These are phyloP conservation scores for Ondatra zibethicus DNA, from an alignment of 2,113 vertebrate species.

Conservation along the genomic window DNA sequence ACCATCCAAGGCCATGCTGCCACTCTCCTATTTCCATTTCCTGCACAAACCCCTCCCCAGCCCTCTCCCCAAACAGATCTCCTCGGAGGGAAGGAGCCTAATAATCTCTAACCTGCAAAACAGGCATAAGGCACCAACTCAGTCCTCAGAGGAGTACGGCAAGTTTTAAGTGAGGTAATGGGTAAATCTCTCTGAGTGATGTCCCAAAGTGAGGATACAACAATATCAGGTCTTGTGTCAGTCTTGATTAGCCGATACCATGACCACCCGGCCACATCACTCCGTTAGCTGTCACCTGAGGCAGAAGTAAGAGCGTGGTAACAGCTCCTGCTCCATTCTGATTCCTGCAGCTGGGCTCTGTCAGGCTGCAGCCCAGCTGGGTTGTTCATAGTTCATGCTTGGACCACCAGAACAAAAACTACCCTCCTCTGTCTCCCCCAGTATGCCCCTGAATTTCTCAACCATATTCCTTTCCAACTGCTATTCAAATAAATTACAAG, in stretches of 20 bases:
- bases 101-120: neutral
- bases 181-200: neutral
- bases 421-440: neutral
- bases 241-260: neutral
- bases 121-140: neutral
- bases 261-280: rapidly evolving
- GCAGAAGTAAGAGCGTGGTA: neutral
- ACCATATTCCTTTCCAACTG: neutral
- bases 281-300: neutral
- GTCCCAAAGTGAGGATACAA: neutral
- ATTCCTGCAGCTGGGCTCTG: neutral
- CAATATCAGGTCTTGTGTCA: neutral
- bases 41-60: neutral
- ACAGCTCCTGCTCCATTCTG: neutral
- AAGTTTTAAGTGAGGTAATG: neutral
- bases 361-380: neutral
- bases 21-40: neutral
- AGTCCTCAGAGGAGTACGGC: rapidly evolving
- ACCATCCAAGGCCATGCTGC: neutral
- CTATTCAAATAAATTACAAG: neutral
- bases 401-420: neutral
- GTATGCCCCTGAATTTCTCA: neutral
- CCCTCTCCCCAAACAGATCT: neutral
- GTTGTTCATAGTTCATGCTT: neutral
- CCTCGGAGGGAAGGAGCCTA: neutral